phyloP scores from a whole-genome alignment of 2,113 vertebrate genomes.

The Oryzias curvinotus region DNA sequence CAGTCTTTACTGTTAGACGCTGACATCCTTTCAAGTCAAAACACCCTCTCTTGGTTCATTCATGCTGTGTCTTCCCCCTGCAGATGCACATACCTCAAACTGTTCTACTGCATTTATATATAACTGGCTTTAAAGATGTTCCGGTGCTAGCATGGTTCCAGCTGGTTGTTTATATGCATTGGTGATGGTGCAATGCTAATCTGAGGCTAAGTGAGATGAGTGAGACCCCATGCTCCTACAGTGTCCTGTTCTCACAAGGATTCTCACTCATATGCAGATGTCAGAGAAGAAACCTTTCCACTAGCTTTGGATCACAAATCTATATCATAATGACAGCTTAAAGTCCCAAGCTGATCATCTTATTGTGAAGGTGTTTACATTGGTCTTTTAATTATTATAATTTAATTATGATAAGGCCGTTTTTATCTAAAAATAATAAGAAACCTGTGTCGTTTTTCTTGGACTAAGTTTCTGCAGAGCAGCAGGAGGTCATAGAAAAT shows the following conservation, averaged over 20 bases:
- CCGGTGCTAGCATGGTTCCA: not conserved
- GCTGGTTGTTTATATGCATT: no score
- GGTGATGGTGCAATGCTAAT: not conserved
- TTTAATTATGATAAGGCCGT: no score
- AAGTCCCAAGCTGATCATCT: no score
- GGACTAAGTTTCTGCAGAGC: no score
- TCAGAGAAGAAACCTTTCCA: no score
- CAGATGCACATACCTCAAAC: not conserved
- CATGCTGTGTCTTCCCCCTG: not conserved
- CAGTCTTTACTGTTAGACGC: not conserved
- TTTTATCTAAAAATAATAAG: no score
- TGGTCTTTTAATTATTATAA: no score
- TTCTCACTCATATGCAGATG: not conserved
- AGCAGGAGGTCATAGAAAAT: no score
- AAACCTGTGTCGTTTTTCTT: no score
- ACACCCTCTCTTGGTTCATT: not conserved
- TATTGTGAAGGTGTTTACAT: no score
- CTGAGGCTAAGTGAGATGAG: not conserved
- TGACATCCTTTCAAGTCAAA: constrained; percentile 3
- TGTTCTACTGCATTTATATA: not conserved
- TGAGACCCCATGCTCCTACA: not conserved
- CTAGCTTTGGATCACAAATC: no score
- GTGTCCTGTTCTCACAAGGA: not conserved
- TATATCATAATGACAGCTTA: no score
- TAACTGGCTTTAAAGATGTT: not conserved